phyloP scores from a whole-genome alignment of 2,888 invertebrate species.

The Polydrusus tereticollis region DNA sequence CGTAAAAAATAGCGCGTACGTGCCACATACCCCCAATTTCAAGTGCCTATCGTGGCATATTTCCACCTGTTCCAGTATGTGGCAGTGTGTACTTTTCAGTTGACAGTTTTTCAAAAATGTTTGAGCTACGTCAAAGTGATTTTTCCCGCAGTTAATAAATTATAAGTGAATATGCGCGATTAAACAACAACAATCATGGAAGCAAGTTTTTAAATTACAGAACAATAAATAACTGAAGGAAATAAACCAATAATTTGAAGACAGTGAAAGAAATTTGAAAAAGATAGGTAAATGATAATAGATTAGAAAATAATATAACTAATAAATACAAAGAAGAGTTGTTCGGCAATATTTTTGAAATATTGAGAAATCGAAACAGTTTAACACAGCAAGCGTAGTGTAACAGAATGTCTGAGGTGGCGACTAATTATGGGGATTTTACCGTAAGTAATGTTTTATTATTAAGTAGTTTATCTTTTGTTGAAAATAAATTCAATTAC shows the following conservation, averaged over 20 bases:
- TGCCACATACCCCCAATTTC: slow-evolving; percentile 23
- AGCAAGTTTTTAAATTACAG: neutral
- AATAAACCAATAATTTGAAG: neutral
- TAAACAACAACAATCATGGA: neutral
- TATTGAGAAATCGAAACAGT: no score
- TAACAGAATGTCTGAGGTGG: no score
- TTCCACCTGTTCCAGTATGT: slow-evolving; percentile 25
- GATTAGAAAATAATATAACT: no score
- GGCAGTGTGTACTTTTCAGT: slow-evolving; percentile 19
- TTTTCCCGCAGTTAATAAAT: slow-evolving; percentile 19
- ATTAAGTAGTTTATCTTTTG: no score
- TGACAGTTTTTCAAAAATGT: slow-evolving; percentile 21
- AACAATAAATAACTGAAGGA: neutral
- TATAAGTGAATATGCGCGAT: neutral
- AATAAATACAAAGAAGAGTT: no score
- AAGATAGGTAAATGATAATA: no score
- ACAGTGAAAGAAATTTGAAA: neutral
- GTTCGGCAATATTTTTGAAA: no score
- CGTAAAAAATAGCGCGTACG: neutral
- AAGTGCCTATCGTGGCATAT: neutral
- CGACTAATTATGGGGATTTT: no score
- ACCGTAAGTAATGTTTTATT: no score
- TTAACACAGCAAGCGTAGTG: no score
- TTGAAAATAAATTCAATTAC: no score
- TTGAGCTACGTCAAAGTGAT: slow-evolving; percentile 4